Evolutionary conservation across 2,113 vertebrate genomes (phyloP).

Genomic region (Brienomyrus longianalis): DNA sequence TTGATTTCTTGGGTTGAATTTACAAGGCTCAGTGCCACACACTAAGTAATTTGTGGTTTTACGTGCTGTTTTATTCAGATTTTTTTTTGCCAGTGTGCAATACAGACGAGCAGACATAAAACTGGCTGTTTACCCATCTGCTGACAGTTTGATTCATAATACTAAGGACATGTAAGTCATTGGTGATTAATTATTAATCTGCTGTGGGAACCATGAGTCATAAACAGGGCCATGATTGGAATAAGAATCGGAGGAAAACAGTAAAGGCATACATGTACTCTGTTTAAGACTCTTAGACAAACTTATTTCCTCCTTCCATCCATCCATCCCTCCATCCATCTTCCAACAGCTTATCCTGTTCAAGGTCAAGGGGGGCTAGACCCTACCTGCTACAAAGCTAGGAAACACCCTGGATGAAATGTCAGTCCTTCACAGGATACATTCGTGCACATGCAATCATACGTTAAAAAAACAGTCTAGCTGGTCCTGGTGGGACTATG

Average conservation of each 20-base stretch:
- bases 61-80: neutral
- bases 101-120: neutral
- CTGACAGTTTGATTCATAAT: conserved; percentile 15
- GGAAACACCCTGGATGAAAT: neutral
- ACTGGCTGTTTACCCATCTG: conserved; percentile 11
- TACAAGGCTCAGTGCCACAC: neutral
- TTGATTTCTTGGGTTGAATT: neutral
- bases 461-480: neutral
- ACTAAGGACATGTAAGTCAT: neutral
- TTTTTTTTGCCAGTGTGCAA: neutral
- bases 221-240: neutral
- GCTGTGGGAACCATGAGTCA: neutral
- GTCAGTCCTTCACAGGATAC: neutral
- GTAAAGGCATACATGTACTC: neutral
- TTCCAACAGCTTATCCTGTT: neutral
- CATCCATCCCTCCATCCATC: neutral
- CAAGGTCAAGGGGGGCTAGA: neutral
- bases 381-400: neutral
- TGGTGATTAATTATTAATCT: conserved; percentile 6
- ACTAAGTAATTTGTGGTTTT: neutral
- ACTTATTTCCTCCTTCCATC: neutral
- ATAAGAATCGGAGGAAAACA: neutral
- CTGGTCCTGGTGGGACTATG: neutral
- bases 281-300: neutral
- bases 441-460: neutral